Base-by-base conservation (phyloP, 2,113 vertebrate species). In the Stegastes partitus region DNA sequence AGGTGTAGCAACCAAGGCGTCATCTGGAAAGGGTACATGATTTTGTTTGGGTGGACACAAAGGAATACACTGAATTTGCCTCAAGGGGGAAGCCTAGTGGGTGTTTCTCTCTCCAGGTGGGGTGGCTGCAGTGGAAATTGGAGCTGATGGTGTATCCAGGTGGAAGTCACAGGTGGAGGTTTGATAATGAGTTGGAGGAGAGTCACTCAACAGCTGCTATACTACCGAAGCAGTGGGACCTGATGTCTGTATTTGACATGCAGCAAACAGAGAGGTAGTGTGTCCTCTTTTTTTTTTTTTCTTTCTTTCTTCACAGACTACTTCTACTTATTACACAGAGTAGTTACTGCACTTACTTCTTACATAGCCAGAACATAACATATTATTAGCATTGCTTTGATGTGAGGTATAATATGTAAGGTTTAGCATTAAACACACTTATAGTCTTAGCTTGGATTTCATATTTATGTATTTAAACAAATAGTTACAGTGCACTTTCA, bases 101-200 rank as follows among this genome's bases (percentile, higher is more conserved):
- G 81, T 54, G 83, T 74, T 79, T 80, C 53, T 42, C 69, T 75
- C 81, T 89, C 66, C 85, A 87, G 69, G 88, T 88, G 88, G 74
- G 61, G 61, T 73, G 83, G 63, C 83, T 84, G 54, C 77, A 77
- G 79, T 83, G 68, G 79, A 83, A 84, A 81, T 51, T 81, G 84
- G 77, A 84, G 84, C 83, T 86, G 82, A 82, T 70, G 78, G 85
- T 67, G 79, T 75, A 78, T 89, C 83, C 88, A 92, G 91, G 85
- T 93, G 88, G 89, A 90, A 90, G 84, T 82, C 82, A 87, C 87
- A 89, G 85, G 87, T 90, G 85, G 86, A 92, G 83, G 67, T 89
- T 89, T 86, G 81, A 71, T 92, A 93, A 92, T 90, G 86, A 91
- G 87, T 84, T 85, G 87, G 77, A 81, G 74, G 82, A 87, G 58